Percentiles rank a stretch among this genome's conserved stretches.
Conservation (phyloP, 2,888 invertebrate species). For the Drosophila rubida region DNA sequence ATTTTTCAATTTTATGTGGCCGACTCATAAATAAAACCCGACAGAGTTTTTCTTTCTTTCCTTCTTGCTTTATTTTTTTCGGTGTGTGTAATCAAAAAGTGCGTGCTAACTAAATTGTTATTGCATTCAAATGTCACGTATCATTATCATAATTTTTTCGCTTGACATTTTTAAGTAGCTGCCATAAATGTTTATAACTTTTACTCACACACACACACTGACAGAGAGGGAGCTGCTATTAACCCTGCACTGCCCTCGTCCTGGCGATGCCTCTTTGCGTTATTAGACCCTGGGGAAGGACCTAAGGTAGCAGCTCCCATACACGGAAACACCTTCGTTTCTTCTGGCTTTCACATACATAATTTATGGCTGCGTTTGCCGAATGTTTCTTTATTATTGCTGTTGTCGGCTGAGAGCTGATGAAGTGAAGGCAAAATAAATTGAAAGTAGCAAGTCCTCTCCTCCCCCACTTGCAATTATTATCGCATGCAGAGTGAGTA, state of each 20-base stretch:
- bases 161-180: conserved; percentile 80
- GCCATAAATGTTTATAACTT: conserved; percentile 81
- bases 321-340: conserved; percentile 32
- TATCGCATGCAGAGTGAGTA: conserved; percentile 10
- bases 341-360: conserved; percentile 73
- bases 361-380: conserved; percentile 71
- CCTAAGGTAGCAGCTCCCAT: conserved; percentile 9
- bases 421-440: neutral
- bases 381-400: conserved; percentile 46
- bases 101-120: conserved; percentile 80
- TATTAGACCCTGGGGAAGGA: conserved; percentile 72
- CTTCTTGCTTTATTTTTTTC: too few relatives aligned
- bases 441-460: conserved; percentile 12
- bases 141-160: conserved; percentile 80
- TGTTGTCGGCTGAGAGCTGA: conserved; percentile 39
- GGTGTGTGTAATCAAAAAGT: conserved; percentile 70
- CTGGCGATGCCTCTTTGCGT: conserved; percentile 53
- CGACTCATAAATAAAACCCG: conserved; percentile 68
- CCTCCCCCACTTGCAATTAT: conserved; percentile 53
- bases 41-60: conserved; percentile 30
- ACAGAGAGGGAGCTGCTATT: conserved; percentile 72
- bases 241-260: conserved; percentile 50
- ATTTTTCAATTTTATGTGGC: conserved; percentile 72
- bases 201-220: conserved; percentile 40
- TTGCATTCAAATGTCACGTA: conserved; percentile 81